Percentiles rank a stretch among this genome's conserved stretches.
phyloP scores from a whole-genome alignment of 1,140 invertebrate species.

The Eriocheir sinensis region DNA sequence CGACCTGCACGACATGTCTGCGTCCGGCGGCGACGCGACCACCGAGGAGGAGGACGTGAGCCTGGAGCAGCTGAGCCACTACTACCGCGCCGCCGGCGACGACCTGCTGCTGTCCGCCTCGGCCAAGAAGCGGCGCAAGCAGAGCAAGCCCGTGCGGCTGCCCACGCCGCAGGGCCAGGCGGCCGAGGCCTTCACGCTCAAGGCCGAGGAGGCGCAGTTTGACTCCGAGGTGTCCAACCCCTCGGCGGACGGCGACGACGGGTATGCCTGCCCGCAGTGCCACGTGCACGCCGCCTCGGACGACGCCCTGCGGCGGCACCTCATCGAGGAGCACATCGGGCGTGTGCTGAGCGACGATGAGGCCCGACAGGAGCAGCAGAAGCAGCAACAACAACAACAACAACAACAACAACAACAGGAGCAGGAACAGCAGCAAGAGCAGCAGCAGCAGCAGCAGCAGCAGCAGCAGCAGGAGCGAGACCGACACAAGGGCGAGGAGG shows the following conservation, averaged over 20 bases:
- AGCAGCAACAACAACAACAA: slow-evolving; percentile 44
- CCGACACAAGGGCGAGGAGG: slow-evolving; percentile 55
- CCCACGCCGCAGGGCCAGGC: slow-evolving; percentile 80
- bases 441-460: slow-evolving; percentile 20
- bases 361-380: slow-evolving; percentile 51
- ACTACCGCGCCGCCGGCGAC: slow-evolving; percentile 62
- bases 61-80: slow-evolving; percentile 67
- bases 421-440: slow-evolving; percentile 36
- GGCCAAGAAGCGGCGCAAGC: slow-evolving; percentile 81
- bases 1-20: slow-evolving; percentile 67
- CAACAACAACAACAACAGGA: background rate
- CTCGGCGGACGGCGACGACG: slow-evolving; percentile 70
- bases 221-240: slow-evolving; percentile 65
- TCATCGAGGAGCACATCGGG: slow-evolving; percentile 78
- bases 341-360: slow-evolving; percentile 75
- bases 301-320: slow-evolving; percentile 72
- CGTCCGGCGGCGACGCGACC: slow-evolving; percentile 74
- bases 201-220: slow-evolving; percentile 69
- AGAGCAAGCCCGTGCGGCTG: slow-evolving; percentile 81
- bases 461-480: slow-evolving; percentile 29
- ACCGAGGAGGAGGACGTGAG: slow-evolving; percentile 78
- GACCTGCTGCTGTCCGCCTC: slow-evolving; percentile 64
- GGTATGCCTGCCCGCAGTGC: slow-evolving; percentile 75
- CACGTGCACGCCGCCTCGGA: slow-evolving; percentile 64
- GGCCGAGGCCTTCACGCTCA: slow-evolving; percentile 78